phyloP scores from a whole-genome alignment of 2,113 vertebrate genomes.

The Amblyornis subalaris region DNA sequence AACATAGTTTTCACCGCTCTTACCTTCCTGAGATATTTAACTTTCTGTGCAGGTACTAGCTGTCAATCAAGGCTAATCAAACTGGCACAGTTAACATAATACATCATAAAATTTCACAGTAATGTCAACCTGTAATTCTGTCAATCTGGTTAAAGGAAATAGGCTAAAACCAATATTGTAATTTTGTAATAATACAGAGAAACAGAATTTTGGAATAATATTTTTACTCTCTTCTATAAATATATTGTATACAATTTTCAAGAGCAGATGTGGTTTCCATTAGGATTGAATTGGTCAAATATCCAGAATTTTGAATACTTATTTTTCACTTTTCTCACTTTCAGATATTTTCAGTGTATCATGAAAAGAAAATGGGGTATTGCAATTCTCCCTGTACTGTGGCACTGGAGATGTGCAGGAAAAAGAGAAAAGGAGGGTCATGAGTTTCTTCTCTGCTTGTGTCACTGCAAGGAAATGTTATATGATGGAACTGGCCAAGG shows the following conservation, averaged over 20 bases:
- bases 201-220: conserved; percentile 60
- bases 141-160: conserved; percentile 75
- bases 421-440: neutral
- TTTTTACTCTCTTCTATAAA: conserved; percentile 26
- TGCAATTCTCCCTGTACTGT: neutral
- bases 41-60: conserved; percentile 73
- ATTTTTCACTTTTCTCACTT: neutral
- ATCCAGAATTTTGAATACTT: neutral
- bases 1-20: neutral
- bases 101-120: conserved; percentile 79
- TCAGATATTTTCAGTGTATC: neutral
- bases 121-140: conserved; percentile 80
- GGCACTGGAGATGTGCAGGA: neutral
- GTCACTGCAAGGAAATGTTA: neutral
- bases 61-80: conserved; percentile 82
- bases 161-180: conserved; percentile 74
- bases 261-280: neutral
- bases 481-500: neutral
- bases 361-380: neutral
- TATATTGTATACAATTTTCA: neutral
- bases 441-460: neutral
- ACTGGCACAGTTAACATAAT: conserved; percentile 77
- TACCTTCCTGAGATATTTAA: conserved; percentile 53
- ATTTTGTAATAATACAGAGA: conserved; percentile 69
- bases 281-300: neutral